A percentile compares a stretch with the other conserved stretches of the same genome.
These are phyloP conservation scores for Gulo gulo DNA, from an alignment of 2,113 vertebrate genomes.

Conservation along the genomic window DNA sequence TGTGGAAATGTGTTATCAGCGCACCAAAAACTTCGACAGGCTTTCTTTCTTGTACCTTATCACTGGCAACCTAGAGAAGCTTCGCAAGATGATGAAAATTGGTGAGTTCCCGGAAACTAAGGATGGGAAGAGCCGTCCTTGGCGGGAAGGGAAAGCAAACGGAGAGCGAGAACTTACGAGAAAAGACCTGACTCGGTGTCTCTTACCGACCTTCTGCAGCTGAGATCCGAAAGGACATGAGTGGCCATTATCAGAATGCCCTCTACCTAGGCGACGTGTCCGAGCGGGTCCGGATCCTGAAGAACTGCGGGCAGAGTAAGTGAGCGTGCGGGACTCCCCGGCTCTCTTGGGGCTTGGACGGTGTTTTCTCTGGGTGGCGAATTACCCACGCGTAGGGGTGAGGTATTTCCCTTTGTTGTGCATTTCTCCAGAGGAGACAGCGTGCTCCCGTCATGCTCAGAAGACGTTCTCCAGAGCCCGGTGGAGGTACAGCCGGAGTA, in stretches of 20 bases:
- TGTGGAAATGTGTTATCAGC: constrained; percentile 99
- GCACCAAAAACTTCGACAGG: constrained; percentile 98
- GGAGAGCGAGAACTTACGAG: background rate
- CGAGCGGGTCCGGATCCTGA: constrained; percentile 95
- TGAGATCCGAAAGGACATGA: constrained; percentile 99
- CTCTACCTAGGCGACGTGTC: constrained; percentile 95
- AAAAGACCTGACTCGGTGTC: background rate
- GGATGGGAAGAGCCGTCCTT: background rate
- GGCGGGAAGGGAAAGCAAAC: background rate
- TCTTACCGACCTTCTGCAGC: constrained; percentile 79
- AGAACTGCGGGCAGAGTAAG: constrained; percentile 98
- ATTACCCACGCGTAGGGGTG: background rate
- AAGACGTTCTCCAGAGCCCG: constrained; percentile 18
- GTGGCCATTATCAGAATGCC: constrained; percentile 98
- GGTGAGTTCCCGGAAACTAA: constrained; percentile 82
- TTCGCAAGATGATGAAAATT: constrained; percentile 99
- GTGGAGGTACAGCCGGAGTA: background rate
- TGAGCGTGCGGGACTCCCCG: background rate
- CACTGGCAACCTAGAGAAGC: constrained; percentile 97
- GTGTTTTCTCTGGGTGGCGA: background rate
- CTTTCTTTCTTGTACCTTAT: constrained; percentile 98
- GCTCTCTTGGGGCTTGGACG: background rate
- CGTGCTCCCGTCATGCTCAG: background rate
- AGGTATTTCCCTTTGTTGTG: background rate
- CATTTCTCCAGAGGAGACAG: background rate